Percentiles rank a stretch among this genome's conserved stretches.
Conservation (phyloP, 2,113 vertebrate genomes). For the Bambusicola thoracicus region DNA sequence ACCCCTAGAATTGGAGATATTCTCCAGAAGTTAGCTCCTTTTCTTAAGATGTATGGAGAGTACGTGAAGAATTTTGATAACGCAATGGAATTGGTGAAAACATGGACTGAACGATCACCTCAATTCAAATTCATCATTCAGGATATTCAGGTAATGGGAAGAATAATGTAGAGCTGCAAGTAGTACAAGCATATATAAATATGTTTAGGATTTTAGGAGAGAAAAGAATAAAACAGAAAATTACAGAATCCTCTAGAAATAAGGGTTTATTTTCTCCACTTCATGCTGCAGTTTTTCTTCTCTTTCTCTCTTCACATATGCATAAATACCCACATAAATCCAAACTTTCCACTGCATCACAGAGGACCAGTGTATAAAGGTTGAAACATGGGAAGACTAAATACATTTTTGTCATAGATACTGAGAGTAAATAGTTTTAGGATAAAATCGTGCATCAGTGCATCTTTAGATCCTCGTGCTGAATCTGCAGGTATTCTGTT, state of each 20-base stretch:
- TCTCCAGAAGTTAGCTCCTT: constrained; percentile 94
- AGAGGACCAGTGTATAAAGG: neutral
- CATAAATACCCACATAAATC: neutral
- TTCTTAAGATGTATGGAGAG: constrained; percentile 98
- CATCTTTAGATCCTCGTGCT: neutral
- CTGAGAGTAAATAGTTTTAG: neutral
- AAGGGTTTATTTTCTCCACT: neutral
- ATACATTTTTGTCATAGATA: neutral
- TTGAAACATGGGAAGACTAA: neutral
- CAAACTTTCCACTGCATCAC: neutral
- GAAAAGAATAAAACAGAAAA: neutral
- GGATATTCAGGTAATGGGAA: constrained; percentile 89
- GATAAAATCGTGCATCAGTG: neutral
- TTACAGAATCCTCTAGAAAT: neutral
- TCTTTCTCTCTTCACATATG: neutral
- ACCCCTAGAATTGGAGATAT: constrained; percentile 96
- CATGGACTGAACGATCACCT: constrained; percentile 89
- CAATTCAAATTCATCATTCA: constrained; percentile 92
- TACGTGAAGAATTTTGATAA: constrained; percentile 97
- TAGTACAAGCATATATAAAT: neutral
- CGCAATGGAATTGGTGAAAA: constrained; percentile 94
- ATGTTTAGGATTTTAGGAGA: neutral
- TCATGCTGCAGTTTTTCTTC: neutral
- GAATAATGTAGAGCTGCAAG: neutral
- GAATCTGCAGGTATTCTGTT: accelerated